A percentile compares a stretch with the other conserved stretches of the same genome.
These are phyloP conservation scores for Onychorhynchus coronatus DNA, from an alignment of 2,113 vertebrate genomes.

Conservation along the genomic window DNA sequence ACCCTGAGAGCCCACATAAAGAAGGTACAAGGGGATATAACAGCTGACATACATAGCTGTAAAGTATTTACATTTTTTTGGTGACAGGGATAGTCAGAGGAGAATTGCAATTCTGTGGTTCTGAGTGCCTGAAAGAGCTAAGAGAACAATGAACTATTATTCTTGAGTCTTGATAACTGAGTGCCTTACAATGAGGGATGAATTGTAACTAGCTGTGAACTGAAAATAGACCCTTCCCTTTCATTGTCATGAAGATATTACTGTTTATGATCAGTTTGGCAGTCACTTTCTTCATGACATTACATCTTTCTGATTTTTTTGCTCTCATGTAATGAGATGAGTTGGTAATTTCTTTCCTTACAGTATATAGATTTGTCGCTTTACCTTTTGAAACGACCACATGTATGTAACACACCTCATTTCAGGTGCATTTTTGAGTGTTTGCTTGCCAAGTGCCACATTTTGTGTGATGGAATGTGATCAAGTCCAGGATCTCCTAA, in stretches of 20 bases:
- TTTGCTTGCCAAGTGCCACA: background rate
- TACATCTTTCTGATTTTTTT: background rate
- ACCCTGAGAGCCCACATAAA: background rate
- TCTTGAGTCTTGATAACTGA: background rate
- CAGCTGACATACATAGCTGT: background rate
- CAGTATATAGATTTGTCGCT: background rate
- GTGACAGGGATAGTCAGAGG: background rate
- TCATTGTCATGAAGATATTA: background rate
- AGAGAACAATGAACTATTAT: conserved; percentile 15
- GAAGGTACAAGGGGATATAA: background rate
- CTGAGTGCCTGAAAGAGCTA: background rate
- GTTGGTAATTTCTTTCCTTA: background rate
- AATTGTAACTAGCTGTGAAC: background rate
- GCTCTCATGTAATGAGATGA: background rate
- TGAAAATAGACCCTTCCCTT: background rate
- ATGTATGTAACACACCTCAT: background rate
- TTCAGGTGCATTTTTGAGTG: background rate
- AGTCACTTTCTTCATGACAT: background rate
- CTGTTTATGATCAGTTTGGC: background rate
- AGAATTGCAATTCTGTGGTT: background rate
- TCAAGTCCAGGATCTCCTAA: conserved; percentile 17
- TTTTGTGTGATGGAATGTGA: background rate
- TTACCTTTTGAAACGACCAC: background rate
- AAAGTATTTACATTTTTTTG: background rate
- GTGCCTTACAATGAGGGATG: background rate